Conservation (phyloP, 2,797 vertebrate species). For the Pseudochromis fuscus region DNA sequence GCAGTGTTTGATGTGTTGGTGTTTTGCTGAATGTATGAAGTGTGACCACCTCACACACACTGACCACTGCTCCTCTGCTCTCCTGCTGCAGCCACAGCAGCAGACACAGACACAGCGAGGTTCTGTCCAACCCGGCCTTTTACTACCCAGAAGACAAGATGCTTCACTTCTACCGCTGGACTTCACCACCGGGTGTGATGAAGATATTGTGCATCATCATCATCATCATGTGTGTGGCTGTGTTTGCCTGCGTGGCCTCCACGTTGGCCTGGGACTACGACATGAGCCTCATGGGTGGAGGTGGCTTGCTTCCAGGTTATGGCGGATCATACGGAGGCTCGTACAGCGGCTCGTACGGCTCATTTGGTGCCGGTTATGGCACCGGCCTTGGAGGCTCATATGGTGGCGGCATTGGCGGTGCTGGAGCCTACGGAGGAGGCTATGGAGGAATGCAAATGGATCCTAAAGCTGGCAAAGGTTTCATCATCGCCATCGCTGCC, state of each 20-base stretch:
- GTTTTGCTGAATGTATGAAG: neutral
- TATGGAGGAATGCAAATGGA: slow-evolving; percentile 79
- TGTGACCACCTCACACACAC: neutral
- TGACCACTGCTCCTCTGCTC: slow-evolving; percentile 13
- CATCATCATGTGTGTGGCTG: slow-evolving; percentile 89
- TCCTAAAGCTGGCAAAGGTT: slow-evolving; percentile 89
- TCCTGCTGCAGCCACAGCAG: slow-evolving; percentile 77
- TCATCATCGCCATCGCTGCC: slow-evolving; percentile 88
- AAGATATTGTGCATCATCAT: slow-evolving; percentile 91
- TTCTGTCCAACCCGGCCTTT: slow-evolving; percentile 84
- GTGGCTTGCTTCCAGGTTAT: slow-evolving; percentile 68
- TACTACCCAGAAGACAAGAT: slow-evolving; percentile 87
- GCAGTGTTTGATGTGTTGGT: neutral
- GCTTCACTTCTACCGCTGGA: slow-evolving; percentile 91
- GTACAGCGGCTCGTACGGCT: too few species aligned
- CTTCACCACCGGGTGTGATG: slow-evolving; percentile 92
- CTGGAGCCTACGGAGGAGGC: slow-evolving; percentile 52
- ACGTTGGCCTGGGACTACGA: slow-evolving; percentile 92
- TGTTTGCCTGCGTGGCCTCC: slow-evolving; percentile 93
- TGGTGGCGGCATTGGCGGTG: neutral
- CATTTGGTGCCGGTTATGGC: slow-evolving; percentile 22
- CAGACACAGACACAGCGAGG: slow-evolving; percentile 82
- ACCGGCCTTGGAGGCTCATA: slow-evolving; percentile 16
- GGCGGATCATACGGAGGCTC: too few species aligned
- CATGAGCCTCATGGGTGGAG: slow-evolving; percentile 78